Evolutionary conservation across 2,113 vertebrate genomes (phyloP), one percentile per base, ranked within the genome.

Genomic region (Noturus placidus): DNA sequence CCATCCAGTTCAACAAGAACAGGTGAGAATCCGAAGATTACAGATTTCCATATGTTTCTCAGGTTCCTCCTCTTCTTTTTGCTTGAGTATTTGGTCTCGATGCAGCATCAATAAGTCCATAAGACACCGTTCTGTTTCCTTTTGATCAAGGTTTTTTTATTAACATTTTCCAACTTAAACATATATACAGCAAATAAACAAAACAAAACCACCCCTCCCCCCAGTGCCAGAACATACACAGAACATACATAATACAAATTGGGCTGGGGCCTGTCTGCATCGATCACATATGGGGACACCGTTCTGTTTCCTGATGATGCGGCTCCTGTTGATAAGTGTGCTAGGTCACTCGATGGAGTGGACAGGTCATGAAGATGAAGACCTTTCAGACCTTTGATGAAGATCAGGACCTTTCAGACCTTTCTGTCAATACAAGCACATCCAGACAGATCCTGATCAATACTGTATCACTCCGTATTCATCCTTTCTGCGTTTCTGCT

Each of bases 1-100:
- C 98, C 87, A 97, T 99, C 92, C 98, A 99, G 94, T 99, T 99
- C 91, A 99, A 99, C 93, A 97, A 97, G 89, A 99, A 99, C 94
- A 99, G 98, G 98, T 99, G 90, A 91, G 82, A 38, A 17, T 3
- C 46, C n/a, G 74, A 27, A 35, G 54, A 14, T 54, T 11, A 3
- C 20, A 74, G 2, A 61, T 3, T 14, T 42, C 15, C 61, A 42
- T 20, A 25, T 33, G 8, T 35, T 46, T 17, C 70, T 74, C 69
- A 70, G 1, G 19, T 13, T 42, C 30, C 27, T 70, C 27, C 5
- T 22, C 35, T 22, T 50, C 22, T 77, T 15, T 22, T 17, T 27
- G 11, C 72, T 3, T 87, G 30, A 25, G 59, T 19, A 1, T 1
- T 59, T 54, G 15, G 80, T 5, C 76, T 27, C 25, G 2, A 14